These are phyloP conservation scores for Drosophila birchii DNA, from an alignment of 2,888 invertebrate genomes.

Conservation along the genomic window DNA sequence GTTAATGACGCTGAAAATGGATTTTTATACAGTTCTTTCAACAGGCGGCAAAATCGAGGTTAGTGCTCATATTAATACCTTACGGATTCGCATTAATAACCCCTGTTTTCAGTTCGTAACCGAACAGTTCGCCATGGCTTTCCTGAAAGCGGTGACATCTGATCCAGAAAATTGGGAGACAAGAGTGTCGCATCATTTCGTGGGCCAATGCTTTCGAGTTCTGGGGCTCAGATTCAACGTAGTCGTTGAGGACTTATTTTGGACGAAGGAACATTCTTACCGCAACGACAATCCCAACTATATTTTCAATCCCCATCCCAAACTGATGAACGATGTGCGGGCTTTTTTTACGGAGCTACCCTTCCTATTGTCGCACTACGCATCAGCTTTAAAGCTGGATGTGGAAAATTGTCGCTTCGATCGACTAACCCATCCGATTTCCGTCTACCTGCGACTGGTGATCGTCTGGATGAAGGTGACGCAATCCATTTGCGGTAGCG, in stretches of 20 bases:
- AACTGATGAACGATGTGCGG: conserved; percentile 50
- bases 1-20: conserved; percentile 36
- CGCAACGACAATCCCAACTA: conserved; percentile 56
- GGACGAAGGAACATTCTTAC: conserved; percentile 45
- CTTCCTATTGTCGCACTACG: conserved; percentile 12
- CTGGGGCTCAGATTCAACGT: conserved; percentile 58
- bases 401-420: conserved; percentile 8
- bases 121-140: conserved; percentile 27
- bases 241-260: conserved; percentile 31
- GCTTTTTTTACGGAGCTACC: conserved; percentile 49
- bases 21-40: conserved; percentile 52
- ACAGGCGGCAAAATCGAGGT: conserved; percentile 54
- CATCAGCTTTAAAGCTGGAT: background rate
- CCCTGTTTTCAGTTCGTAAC: conserved; percentile 31
- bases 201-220: conserved; percentile 57
- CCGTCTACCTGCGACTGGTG: conserved; percentile 51
- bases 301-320: conserved; percentile 48
- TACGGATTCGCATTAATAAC: background rate
- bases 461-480: conserved; percentile 50
- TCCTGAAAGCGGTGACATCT: conserved; percentile 32
- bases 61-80: background rate
- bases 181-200: conserved; percentile 55
- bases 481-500: conserved; percentile 10
- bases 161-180: conserved; percentile 56
- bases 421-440: conserved; percentile 49